phyloP scores from a whole-genome alignment of 2,888 invertebrate genomes.

The Scelioninae gen. 1 region DNA sequence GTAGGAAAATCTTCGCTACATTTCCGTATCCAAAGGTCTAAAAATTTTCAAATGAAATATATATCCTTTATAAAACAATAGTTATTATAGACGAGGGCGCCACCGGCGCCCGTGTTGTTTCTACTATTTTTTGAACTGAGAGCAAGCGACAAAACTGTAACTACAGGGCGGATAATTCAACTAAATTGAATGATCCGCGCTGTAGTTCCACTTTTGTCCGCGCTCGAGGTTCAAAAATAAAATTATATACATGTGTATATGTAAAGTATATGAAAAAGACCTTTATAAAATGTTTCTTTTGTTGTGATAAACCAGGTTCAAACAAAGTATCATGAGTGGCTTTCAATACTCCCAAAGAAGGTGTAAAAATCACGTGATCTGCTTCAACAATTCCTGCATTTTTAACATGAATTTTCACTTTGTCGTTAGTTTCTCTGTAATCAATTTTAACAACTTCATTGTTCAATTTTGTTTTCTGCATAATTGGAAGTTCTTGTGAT shows the following conservation, averaged over 20 bases:
- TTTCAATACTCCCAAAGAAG: conserved; percentile 89
- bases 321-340: conserved; percentile 86
- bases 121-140: no score
- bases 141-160: no score
- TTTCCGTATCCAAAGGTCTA: conserved; percentile 87
- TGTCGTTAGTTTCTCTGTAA: conserved; percentile 70
- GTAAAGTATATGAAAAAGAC: conserved; percentile 75
- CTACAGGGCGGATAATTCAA: no score
- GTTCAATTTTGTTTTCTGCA: conserved; percentile 76
- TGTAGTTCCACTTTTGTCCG: no score
- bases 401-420: conserved; percentile 80
- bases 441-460: conserved; percentile 76
- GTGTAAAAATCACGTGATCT: conserved; percentile 88
- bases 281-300: conserved; percentile 86
- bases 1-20: conserved; percentile 88
- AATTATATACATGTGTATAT: no score
- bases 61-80: no score
- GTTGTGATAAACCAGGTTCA: conserved; percentile 85
- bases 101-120: no score
- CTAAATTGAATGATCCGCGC: no score
- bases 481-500: conserved; percentile 76
- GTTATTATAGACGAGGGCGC: no score
- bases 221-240: no score
- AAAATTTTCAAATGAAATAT: conserved; percentile 8
- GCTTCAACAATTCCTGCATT: conserved; percentile 86